phyloP scores from a whole-genome alignment of 1,140 invertebrate species.

The Drosophila prosaltans region DNA sequence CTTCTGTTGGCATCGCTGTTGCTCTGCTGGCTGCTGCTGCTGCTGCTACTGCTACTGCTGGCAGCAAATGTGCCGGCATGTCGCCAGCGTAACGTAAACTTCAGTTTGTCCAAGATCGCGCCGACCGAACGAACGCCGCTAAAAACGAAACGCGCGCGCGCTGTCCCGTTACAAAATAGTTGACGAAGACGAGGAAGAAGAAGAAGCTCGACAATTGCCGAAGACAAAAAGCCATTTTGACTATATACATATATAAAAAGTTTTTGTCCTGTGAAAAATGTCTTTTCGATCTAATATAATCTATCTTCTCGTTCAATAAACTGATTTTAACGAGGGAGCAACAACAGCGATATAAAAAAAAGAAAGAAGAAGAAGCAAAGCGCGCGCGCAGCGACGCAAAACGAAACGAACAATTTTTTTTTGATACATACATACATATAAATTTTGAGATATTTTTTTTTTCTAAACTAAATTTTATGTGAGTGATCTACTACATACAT shows the following conservation, averaged over 20 bases:
- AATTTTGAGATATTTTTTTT: conserved; percentile 12
- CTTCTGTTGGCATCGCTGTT: conserved; percentile 17
- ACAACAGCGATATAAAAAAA: neutral
- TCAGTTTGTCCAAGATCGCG: conserved; percentile 81
- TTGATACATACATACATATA: neutral
- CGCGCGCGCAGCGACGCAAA: conserved; percentile 35
- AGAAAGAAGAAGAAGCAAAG: conserved; percentile 6
- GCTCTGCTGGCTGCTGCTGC: conserved; percentile 1
- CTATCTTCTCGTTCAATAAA: no score
- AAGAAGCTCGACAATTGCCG: conserved; percentile 24
- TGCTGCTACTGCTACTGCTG: conserved; percentile 23
- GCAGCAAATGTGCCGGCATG: conserved; percentile 32
- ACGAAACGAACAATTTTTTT: conserved; percentile 24
- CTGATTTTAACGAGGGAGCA: conserved; percentile 17
- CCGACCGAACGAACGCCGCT: conserved; percentile 72
- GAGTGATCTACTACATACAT: conserved; percentile 1
- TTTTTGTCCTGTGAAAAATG: neutral
- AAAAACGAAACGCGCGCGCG: conserved; percentile 64
- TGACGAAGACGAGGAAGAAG: neutral
- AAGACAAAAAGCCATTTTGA: conserved; percentile 22
- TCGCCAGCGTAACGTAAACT: conserved; percentile 52
- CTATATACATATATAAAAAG: conserved; percentile 13
- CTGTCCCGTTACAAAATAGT: conserved; percentile 18
- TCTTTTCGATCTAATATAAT: no score
- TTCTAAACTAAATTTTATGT: conserved; percentile 32